Evolutionary conservation across 2,113 vertebrate species (phyloP).

Genomic region (Solenodon paradoxus): DNA sequence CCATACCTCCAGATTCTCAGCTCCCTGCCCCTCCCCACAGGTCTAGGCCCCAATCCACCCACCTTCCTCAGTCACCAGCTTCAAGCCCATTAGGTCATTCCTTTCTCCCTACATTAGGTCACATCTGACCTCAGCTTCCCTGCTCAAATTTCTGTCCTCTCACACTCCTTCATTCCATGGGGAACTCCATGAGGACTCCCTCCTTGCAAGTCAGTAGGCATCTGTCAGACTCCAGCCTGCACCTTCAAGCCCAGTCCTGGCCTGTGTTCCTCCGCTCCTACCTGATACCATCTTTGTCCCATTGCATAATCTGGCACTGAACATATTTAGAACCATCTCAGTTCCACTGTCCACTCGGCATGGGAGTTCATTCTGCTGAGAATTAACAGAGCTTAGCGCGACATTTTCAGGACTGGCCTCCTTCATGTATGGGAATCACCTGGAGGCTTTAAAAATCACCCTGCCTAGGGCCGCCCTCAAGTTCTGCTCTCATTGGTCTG

Average conservation of each 20-base stretch:
- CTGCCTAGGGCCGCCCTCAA: not conserved
- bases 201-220: not conserved
- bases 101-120: not conserved
- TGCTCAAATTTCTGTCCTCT: not conserved
- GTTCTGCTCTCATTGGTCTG: not conserved
- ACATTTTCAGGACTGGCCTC: not conserved
- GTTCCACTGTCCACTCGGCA: not conserved
- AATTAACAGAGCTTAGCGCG: too few species aligned
- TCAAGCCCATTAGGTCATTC: not conserved
- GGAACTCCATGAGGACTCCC: not conserved
- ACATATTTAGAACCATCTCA: not conserved
- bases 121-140: not conserved
- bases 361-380: too few species aligned
- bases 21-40: not conserved
- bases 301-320: rapidly evolving
- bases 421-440: not conserved
- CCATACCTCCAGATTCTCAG: not conserved
- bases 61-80: not conserved
- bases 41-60: not conserved
- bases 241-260: not conserved
- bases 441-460: not conserved
- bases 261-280: not conserved
- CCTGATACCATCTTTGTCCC: not conserved
- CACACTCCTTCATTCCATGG: not conserved
- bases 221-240: not conserved